Evolutionary conservation across 2,888 invertebrate species (phyloP).

Genomic region (Ophion costatus): DNA sequence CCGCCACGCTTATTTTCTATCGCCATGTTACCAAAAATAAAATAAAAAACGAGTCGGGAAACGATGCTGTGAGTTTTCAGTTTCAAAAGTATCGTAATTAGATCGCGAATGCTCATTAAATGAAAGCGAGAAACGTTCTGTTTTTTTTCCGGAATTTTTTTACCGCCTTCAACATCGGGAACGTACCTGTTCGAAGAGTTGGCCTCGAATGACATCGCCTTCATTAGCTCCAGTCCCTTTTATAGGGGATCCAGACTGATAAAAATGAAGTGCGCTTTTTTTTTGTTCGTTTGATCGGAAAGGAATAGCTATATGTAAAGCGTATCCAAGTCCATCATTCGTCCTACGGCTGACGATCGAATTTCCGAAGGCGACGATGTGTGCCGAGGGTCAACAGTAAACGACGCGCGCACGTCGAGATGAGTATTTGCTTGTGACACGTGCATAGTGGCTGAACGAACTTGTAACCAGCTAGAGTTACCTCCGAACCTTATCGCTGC

Average conservation of each 20-base stretch:
- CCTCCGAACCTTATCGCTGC: constrained; percentile 36
- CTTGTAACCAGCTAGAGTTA: constrained; percentile 56
- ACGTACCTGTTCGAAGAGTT: constrained; percentile 14
- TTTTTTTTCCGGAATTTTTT: background rate
- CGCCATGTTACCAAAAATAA: background rate
- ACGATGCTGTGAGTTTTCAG: background rate
- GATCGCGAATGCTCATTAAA: constrained; percentile 49
- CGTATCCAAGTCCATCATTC: constrained; percentile 26
- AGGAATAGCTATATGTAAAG: constrained; percentile 15
- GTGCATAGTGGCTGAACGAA: constrained; percentile 19
- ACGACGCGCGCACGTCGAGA: constrained; percentile 18
- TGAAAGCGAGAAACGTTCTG: constrained; percentile 9
- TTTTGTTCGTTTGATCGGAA: background rate
- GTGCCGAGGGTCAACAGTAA: constrained; percentile 49
- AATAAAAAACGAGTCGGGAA: constrained; percentile 10
- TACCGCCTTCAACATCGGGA: background rate
- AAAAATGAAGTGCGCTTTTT: constrained; percentile 22
- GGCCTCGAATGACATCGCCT: constrained; percentile 31
- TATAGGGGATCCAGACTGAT: constrained; percentile 28
- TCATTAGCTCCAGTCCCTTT: constrained; percentile 40
- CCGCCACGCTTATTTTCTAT: constrained; percentile 24
- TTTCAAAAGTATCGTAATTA: constrained; percentile 46
- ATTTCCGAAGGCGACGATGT: constrained; percentile 48
- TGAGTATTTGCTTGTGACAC: constrained; percentile 39
- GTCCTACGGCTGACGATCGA: constrained; percentile 62